A percentile compares a stretch with the other conserved stretches of the same genome.
phyloP scores from a whole-genome alignment of 2,888 invertebrate genomes.

The Hirtodrosophila cameraria region DNA sequence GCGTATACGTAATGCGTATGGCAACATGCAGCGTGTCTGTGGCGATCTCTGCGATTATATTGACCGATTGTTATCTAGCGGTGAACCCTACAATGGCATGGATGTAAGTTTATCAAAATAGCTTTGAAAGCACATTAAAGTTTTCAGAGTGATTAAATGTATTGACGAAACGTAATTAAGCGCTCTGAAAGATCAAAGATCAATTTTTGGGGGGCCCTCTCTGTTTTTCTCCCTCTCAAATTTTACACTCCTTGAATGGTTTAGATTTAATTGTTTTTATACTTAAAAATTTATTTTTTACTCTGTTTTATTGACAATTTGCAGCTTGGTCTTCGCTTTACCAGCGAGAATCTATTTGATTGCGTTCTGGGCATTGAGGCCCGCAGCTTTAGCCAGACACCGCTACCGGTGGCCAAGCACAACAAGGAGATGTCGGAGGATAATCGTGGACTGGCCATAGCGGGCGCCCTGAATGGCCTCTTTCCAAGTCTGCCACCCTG shows the following conservation, averaged over 20 bases:
- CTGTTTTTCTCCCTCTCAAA: too few relatives aligned
- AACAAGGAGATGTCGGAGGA: slow-evolving; percentile 80
- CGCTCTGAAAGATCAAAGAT: neutral
- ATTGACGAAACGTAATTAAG: neutral
- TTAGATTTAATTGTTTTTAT: too few relatives aligned
- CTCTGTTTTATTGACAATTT: too few relatives aligned
- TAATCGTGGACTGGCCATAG: slow-evolving; percentile 64
- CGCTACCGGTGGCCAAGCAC: slow-evolving; percentile 79
- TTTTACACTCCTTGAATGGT: too few relatives aligned
- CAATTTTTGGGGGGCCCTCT: too few relatives aligned
- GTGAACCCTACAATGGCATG: slow-evolving; percentile 83
- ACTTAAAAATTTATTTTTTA: too few relatives aligned
- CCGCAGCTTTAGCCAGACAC: slow-evolving; percentile 78
- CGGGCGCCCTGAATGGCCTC: slow-evolving; percentile 70
- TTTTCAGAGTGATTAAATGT: neutral
- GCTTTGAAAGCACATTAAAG: neutral
- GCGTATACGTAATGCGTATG: slow-evolving; percentile 85
- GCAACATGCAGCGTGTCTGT: slow-evolving; percentile 84
- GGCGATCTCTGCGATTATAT: slow-evolving; percentile 83
- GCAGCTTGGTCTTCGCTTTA: slow-evolving; percentile 82
- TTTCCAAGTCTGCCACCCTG: slow-evolving; percentile 74
- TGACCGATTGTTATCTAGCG: slow-evolving; percentile 56
- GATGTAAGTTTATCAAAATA: slow-evolving; percentile 70
- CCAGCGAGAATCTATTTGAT: slow-evolving; percentile 84
- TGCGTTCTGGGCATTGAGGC: slow-evolving; percentile 85